Conservation (phyloP, 2,888 invertebrate species). For the Cataglyphis albicans region DNA sequence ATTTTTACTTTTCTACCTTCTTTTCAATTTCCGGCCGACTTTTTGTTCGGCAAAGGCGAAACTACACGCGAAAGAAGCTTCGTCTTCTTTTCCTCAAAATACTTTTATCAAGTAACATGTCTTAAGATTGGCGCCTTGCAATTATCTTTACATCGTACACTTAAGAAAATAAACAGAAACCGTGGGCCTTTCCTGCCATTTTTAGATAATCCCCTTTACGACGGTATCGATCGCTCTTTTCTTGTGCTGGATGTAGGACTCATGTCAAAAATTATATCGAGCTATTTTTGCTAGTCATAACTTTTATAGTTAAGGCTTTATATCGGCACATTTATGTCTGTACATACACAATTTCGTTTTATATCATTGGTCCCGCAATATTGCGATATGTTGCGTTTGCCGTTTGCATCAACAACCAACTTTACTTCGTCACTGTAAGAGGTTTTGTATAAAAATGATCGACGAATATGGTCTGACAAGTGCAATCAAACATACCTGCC, state of each 20-base stretch:
- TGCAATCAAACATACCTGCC: neutral
- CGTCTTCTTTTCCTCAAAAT: constrained; percentile 23
- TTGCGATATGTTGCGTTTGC: constrained; percentile 43
- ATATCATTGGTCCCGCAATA: constrained; percentile 46
- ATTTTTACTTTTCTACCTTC: constrained; percentile 28
- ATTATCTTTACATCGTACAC: constrained; percentile 20
- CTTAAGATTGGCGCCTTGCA: constrained; percentile 40
- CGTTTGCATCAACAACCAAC: neutral
- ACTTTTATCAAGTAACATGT: constrained; percentile 56
- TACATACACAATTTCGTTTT: constrained; percentile 25
- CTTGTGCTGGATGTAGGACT: constrained; percentile 31
- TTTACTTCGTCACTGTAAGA: constrained; percentile 6
- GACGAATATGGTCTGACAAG: neutral
- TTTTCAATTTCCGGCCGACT: constrained; percentile 7
- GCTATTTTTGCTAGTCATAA: constrained; percentile 12
- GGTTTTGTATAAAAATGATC: constrained; percentile 25
- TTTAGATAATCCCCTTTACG: neutral
- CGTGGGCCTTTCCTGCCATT: constrained; percentile 13
- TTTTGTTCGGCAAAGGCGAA: constrained; percentile 52
- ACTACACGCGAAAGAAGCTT: constrained; percentile 35
- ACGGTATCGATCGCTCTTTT: constrained; percentile 32
- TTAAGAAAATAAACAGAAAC: constrained; percentile 27
- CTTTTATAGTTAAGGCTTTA: constrained; percentile 20
- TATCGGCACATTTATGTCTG: neutral
- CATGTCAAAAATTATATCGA: constrained; percentile 48